A percentile compares a stretch with the other conserved stretches of the same genome.
phyloP scores from a whole-genome alignment of 2,113 vertebrate species.

The human (Homo sapiens) region GRCh38 chr1:51811001-51811500 shows the following conservation, averaged over 20 bases:
- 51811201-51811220: constrained; percentile 11
- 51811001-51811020: neutral
- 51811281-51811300: neutral
- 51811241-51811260: neutral
- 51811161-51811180: neutral
- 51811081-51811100: neutral
- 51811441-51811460: neutral
- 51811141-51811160: neutral
- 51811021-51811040: neutral
- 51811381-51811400: neutral
- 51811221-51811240: neutral
- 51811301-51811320: neutral
- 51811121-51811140: neutral
- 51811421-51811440: neutral
- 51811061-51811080: constrained; percentile 29
- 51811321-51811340: neutral
- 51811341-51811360: neutral
- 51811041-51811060: constrained; percentile 19
- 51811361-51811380: neutral
- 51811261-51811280: neutral
- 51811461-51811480: neutral
- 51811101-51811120: constrained; percentile 1
- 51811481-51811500: neutral
- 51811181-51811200: neutral
- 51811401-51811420: neutral